These are phyloP conservation scores for Alentia gelatinosa DNA, from an alignment of 2,888 invertebrate genomes.

Conservation along the genomic window DNA sequence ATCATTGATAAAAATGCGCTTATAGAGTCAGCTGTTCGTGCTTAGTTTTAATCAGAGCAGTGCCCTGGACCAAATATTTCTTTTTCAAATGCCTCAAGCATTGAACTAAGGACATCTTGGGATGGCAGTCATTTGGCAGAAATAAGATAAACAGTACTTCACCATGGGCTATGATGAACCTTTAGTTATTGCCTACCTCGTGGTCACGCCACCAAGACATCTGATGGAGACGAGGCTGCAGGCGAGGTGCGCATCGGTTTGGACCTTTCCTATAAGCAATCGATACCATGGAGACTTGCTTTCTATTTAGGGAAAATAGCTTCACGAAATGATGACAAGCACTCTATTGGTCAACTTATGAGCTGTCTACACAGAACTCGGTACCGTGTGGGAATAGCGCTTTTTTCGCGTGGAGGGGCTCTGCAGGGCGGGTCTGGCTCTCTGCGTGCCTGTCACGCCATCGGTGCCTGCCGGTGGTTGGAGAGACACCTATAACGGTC, in stretches of 20 bases:
- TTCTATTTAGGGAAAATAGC: constrained; percentile 17
- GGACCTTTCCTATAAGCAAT: neutral
- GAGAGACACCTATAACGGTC: neutral
- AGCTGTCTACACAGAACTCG: neutral
- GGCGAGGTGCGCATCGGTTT: neutral
- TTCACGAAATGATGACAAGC: neutral
- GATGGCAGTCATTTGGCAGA: too few species aligned
- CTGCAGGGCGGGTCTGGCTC: neutral
- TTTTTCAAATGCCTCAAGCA: too few species aligned
- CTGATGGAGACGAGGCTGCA: neutral
- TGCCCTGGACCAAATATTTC: too few species aligned
- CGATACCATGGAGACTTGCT: neutral
- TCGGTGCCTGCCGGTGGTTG: neutral
- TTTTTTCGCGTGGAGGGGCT: neutral
- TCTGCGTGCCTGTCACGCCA: neutral
- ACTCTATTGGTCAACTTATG: neutral
- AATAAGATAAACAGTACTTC: too few species aligned
- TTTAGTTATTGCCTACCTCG: neutral
- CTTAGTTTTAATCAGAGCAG: too few species aligned
- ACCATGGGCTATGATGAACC: neutral
- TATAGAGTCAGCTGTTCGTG: too few species aligned
- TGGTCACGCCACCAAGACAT: neutral
- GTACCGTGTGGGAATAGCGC: neutral
- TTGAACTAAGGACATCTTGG: too few species aligned
- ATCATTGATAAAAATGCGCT: too few species aligned